Percentiles rank a stretch among this genome's conserved stretches.
Conservation (phyloP, 2,888 invertebrate genomes). For the Hyles lineata region DNA sequence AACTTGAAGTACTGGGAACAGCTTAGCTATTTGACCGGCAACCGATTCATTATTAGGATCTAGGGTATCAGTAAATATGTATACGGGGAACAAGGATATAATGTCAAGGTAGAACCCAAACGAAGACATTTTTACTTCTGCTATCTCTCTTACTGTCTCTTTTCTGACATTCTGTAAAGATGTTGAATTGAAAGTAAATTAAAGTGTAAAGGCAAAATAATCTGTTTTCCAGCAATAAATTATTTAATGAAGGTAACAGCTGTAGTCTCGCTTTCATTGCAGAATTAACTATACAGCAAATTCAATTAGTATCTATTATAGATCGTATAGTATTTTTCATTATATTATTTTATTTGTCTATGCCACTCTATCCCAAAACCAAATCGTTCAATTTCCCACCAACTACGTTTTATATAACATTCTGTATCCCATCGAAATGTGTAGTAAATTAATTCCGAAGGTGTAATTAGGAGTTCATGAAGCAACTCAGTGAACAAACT, state of each 20-base stretch:
- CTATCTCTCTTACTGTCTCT: conserved; percentile 73
- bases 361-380: too few relatives aligned
- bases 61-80: conserved; percentile 70
- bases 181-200: too few relatives aligned
- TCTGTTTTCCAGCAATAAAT: neutral
- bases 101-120: conserved; percentile 77
- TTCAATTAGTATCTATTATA: too few relatives aligned
- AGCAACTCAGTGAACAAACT: too few relatives aligned
- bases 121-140: conserved; percentile 73
- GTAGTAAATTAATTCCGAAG: too few relatives aligned
- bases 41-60: conserved; percentile 63
- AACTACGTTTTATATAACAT: neutral
- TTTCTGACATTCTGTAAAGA: conserved; percentile 64
- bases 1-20: conserved; percentile 70
- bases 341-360: too few relatives aligned
- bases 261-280: neutral
- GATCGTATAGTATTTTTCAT: too few relatives aligned
- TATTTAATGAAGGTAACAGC: neutral
- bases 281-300: too few relatives aligned
- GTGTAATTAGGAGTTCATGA: too few relatives aligned
- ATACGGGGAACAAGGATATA: conserved; percentile 73
- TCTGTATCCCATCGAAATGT: too few relatives aligned
- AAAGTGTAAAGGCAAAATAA: too few relatives aligned
- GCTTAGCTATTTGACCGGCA: conserved; percentile 61
- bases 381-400: too few relatives aligned